Base-by-base conservation (phyloP, 2,113 vertebrate species). In the Dolichallabes microphthalmus region DNA sequence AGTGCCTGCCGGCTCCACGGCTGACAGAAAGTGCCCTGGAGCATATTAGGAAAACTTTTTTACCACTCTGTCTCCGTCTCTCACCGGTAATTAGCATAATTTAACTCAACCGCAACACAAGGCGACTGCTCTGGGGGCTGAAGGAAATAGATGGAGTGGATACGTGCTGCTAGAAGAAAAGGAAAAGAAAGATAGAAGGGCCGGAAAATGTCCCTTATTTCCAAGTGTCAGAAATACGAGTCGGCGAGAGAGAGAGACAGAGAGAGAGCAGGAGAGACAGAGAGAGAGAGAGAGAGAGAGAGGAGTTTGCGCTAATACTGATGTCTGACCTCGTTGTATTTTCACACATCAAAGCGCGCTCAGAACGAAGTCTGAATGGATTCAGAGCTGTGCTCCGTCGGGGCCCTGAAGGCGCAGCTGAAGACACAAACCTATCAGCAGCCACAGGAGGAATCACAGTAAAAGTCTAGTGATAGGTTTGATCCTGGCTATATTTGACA, bases 401-500 rank as follows among this genome's bases (percentile, higher is more conserved):
- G 79, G 64, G 74, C 83, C 87, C 80, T n/a, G 35, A 80, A 69
- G 71, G 66, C 80, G 52, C 73, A 17, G 55, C 84, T 64, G 32
- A 79, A 91, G 91, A 89, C 50, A 85, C 86, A 78, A 90, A 93
- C 90, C 93, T 93, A 92, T 94, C 91, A 92, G 90, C 90, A 89
- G 87, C 90, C 90, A 87, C 87, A 30, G 58, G 85, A 81, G 52
- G 64, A 84, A 87, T 84, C 85, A 87, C 88, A 90, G 89, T 90
- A 91, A 92, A 92, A 93, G 89, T 89, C 90, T 90, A 90, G 90
- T 92, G 91, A 93, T 93, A 92, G 93, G 93, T 94, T 92, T 93
- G 91, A 93, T 93, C 91, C 91, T 84, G 87, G 92, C 91, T 93
- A 94, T 94, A 93, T 93, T 93, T 94, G 92, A 94, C 92, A 92